A percentile compares a stretch with the other conserved stretches of the same genome.
Evolutionary conservation across 2,113 vertebrate genomes (phyloP).

Genomic region (Danio rerio): DNA sequence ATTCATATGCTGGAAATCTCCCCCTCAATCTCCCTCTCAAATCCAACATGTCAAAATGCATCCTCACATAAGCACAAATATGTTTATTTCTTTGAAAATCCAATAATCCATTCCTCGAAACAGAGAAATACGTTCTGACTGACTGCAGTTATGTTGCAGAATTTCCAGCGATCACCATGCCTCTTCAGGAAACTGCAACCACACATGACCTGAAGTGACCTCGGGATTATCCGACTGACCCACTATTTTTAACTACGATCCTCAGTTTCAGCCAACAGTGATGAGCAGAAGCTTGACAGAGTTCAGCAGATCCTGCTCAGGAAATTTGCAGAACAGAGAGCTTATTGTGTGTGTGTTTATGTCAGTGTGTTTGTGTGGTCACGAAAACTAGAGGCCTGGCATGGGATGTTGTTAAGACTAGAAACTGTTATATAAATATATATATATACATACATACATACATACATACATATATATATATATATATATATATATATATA

Average conservation of each 20-base stretch:
- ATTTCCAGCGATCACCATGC: not conserved
- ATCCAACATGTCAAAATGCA: too few species aligned
- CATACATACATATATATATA: too few species aligned
- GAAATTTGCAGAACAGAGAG: conserved; percentile 24
- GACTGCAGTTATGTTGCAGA: too few species aligned
- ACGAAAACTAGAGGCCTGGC: conserved; percentile 3
- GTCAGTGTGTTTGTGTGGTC: conserved; percentile 16
- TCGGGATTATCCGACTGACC: not conserved
- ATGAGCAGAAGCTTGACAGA: conserved; percentile 24
- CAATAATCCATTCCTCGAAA: too few species aligned
- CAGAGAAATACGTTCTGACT: too few species aligned
- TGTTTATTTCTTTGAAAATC: too few species aligned
- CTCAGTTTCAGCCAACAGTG: not conserved
- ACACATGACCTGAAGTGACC: not conserved
- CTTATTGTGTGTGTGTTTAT: conserved; percentile 20
- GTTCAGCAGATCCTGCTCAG: conserved; percentile 1
- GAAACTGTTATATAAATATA: too few species aligned
- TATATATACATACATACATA: too few species aligned
- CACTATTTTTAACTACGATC: not conserved
- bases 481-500: too few species aligned
- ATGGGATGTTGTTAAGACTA: not conserved
- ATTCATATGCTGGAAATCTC: too few species aligned
- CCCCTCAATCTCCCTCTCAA: too few species aligned
- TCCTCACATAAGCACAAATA: too few species aligned
- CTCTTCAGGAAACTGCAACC: not conserved